A percentile compares a stretch with the other conserved stretches of the same genome.
These are phyloP conservation scores for Brachyrhaphis roseni DNA, from an alignment of 2,797 vertebrate genomes.

Conservation along the genomic window DNA sequence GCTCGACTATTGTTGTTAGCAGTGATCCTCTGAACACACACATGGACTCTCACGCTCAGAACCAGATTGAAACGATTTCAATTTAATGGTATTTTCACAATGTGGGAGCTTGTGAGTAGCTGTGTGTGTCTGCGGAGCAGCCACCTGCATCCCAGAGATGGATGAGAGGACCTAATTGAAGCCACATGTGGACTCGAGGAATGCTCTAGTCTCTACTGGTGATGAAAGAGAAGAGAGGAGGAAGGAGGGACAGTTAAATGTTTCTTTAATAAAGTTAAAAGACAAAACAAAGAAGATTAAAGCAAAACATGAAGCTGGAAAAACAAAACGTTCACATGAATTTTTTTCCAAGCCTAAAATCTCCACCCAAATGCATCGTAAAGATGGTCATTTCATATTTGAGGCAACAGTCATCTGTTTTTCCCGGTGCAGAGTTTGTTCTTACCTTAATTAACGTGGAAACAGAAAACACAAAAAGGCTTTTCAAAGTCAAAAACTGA, in stretches of 20 bases:
- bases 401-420: not conserved
- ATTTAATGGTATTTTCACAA: conserved; percentile 74
- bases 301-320: conserved; percentile 36
- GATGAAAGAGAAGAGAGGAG: conserved; percentile 45
- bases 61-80: conserved; percentile 68
- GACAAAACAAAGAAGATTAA: conserved; percentile 33
- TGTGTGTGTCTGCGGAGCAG: conserved; percentile 47
- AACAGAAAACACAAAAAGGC: no score
- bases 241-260: conserved; percentile 41
- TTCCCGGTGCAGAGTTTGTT: not conserved
- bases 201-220: conserved; percentile 60
- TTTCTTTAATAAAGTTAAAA: conserved; percentile 58
- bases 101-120: conserved; percentile 51
- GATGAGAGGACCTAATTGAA: conserved; percentile 68
- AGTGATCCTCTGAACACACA: conserved; percentile 42
- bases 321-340: conserved; percentile 50
- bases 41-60: conserved; percentile 31
- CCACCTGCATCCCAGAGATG: conserved; percentile 74
- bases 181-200: conserved; percentile 61
- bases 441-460: not conserved
- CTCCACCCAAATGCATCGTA: conserved; percentile 15
- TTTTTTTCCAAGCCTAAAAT: conserved; percentile 15
- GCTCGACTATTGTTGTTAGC: conserved; percentile 34
- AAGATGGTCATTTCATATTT: not conserved
- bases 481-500: no score